phyloP scores from a whole-genome alignment of 2,113 vertebrate genomes.

The Madoqua kirkii region DNA sequence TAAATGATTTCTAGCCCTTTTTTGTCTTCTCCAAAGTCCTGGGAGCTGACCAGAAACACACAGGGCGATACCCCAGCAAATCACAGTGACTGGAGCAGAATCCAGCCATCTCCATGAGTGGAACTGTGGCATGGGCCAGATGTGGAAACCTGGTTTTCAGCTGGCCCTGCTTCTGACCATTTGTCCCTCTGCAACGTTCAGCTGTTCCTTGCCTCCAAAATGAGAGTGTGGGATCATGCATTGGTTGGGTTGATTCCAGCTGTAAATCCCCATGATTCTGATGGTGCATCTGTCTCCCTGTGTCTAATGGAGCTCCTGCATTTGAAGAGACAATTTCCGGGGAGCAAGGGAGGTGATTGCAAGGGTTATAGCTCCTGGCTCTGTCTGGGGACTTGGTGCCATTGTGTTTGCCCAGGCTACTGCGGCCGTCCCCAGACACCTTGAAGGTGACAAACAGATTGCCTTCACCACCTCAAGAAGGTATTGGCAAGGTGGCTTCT shows the following conservation, averaged over 20 bases:
- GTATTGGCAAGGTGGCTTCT: background rate
- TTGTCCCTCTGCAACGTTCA: background rate
- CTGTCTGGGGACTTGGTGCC: background rate
- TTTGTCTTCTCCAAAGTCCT: background rate
- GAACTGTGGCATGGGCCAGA: background rate
- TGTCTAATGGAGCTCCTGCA: background rate
- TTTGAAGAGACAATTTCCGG: background rate
- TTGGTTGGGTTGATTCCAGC: background rate
- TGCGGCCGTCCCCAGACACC: background rate
- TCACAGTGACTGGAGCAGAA: background rate
- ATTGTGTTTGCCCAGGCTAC: background rate
- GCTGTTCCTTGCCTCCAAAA: background rate
- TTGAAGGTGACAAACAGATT: background rate
- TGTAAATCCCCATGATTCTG: background rate
- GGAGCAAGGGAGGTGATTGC: background rate
- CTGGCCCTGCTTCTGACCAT: background rate
- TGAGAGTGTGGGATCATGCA: background rate
- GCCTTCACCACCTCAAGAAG: background rate
- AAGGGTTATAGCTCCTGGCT: background rate
- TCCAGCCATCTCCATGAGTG: accelerated
- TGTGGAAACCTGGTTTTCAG: background rate
- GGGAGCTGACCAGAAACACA: background rate
- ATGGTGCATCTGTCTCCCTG: no score
- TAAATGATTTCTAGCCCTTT: background rate
- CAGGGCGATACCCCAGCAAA: background rate